Evolutionary conservation across 1,140 invertebrate genomes (phyloP).

Genomic region (Cyphomyrmex costatus): DNA sequence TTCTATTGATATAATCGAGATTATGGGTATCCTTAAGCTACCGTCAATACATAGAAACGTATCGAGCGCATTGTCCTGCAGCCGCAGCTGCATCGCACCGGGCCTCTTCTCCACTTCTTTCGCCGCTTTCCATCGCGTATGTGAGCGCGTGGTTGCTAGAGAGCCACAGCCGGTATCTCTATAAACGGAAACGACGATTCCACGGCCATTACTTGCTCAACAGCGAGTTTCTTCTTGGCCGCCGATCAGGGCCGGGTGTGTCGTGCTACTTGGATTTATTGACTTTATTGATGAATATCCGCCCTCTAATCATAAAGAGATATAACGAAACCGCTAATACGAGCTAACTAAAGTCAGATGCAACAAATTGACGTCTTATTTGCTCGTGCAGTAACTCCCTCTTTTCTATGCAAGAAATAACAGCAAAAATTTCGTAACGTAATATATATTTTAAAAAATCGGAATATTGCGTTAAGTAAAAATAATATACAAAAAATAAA

Average conservation of each 20-base stretch:
- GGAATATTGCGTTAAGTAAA: background rate
- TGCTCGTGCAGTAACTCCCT: background rate
- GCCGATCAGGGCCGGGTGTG: constrained; percentile 41
- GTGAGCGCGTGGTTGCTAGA: constrained; percentile 51
- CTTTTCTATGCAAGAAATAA: background rate
- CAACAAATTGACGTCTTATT: constrained; percentile 3
- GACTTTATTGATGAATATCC: constrained; percentile 65
- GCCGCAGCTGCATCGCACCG: constrained; percentile 63
- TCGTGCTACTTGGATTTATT: constrained; percentile 67
- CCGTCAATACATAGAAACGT: constrained; percentile 13
- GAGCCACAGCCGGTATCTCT: constrained; percentile 71
- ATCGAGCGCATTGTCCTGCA: constrained; percentile 60
- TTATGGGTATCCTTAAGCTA: background rate
- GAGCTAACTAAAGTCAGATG: background rate
- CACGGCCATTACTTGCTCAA: constrained; percentile 73
- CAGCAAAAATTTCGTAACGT: background rate
- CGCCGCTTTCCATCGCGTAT: constrained; percentile 40
- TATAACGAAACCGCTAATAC: constrained; percentile 49
- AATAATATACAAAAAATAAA: background rate
- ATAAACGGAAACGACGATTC: constrained; percentile 78
- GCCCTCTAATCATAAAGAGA: constrained; percentile 36
- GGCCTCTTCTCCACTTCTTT: constrained; percentile 36
- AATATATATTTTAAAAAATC: background rate
- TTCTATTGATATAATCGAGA: background rate
- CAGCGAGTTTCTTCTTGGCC: constrained; percentile 72